phyloP scores from a whole-genome alignment of 64 coral and sea anemone species.

The Anthopleura sola region DNA sequence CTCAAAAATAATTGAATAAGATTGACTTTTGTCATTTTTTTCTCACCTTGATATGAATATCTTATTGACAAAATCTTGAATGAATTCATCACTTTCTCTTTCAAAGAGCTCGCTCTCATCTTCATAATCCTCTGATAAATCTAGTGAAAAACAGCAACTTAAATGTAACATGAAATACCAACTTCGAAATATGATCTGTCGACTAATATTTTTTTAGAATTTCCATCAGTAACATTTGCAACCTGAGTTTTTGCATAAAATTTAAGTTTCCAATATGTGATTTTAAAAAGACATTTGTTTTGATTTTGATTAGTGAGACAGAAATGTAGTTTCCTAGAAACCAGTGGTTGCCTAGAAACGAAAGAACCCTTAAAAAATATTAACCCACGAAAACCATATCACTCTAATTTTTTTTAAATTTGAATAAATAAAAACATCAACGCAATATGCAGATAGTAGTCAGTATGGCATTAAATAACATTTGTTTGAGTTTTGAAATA shows the following conservation, averaged over 20 bases:
- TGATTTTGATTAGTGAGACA: not conserved
- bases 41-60: slow-evolving; percentile 80
- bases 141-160: slow-evolving; percentile 21
- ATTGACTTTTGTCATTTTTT: not conserved
- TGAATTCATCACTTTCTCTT: slow-evolving; percentile 72
- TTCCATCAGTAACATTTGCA: not conserved
- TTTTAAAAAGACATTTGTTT: not conserved
- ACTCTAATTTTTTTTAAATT: no score
- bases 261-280: not conserved
- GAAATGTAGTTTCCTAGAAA: not conserved
- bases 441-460: no score
- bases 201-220: not conserved
- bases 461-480: no score
- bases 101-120: slow-evolving; percentile 73
- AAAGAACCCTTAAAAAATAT: not conserved
- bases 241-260: not conserved
- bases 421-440: no score
- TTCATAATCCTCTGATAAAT: slow-evolving; percentile 55
- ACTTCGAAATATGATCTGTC: not conserved
- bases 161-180: not conserved
- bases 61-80: slow-evolving; percentile 89
- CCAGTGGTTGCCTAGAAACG: not conserved
- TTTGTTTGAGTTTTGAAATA: no score
- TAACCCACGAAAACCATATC: not conserved
- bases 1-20: not conserved